These are phyloP conservation scores for Antennarius striatus DNA, from an alignment of 2,113 vertebrate species.

Conservation along the genomic window DNA sequence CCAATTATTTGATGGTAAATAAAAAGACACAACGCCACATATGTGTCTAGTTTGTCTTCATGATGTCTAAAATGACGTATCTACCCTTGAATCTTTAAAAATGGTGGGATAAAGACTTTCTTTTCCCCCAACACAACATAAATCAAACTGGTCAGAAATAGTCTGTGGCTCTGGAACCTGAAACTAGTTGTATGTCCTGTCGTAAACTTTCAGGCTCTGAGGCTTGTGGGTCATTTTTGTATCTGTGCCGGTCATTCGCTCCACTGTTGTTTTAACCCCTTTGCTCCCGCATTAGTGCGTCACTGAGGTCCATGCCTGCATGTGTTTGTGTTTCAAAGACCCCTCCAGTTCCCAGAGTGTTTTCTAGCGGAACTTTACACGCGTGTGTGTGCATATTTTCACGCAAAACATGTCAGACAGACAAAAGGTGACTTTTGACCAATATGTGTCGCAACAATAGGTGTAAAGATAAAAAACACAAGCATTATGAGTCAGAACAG, in stretches of 20 bases:
- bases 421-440: constrained; percentile 24
- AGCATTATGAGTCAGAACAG: neutral
- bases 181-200: constrained; percentile 15
- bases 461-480: constrained; percentile 3
- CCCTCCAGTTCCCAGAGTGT: constrained; percentile 42
- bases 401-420: constrained; percentile 13
- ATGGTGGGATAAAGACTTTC: neutral
- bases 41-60: no score
- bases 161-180: constrained; percentile 37
- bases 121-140: neutral
- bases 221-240: constrained; percentile 46
- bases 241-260: constrained; percentile 29
- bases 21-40: no score
- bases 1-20: no score
- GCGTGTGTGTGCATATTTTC: neutral
- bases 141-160: constrained; percentile 35
- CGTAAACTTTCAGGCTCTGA: constrained; percentile 20
- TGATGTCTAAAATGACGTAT: no score
- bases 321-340: constrained; percentile 57
- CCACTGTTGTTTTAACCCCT: constrained; percentile 69
- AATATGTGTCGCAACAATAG: neutral
- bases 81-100: no score
- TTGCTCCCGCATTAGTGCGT: constrained; percentile 47
- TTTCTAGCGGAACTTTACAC: constrained; percentile 30
- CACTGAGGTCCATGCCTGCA: constrained; percentile 20